Percentiles rank a stretch among this genome's conserved stretches.
Evolutionary conservation across 2,888 invertebrate species (phyloP).

Genomic region (Timandra comae): DNA sequence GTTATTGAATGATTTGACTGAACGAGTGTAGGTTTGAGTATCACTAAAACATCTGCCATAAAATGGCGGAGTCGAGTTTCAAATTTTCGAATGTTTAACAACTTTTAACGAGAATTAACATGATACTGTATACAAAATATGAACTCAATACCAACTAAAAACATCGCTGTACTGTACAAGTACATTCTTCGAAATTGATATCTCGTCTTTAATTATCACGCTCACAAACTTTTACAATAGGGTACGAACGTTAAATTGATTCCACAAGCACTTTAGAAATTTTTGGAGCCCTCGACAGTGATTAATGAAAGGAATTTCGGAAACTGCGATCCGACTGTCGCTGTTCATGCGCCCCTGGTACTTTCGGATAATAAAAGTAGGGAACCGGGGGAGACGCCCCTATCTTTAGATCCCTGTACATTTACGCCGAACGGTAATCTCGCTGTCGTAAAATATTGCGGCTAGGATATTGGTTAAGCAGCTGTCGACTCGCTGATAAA

Average conservation of each 20-base stretch:
- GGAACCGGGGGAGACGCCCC: conserved; percentile 52
- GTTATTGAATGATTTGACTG: too few species aligned
- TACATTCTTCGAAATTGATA: conserved; percentile 65
- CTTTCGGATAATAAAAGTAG: conserved; percentile 43
- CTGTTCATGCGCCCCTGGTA: conserved; percentile 24
- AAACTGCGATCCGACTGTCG: conserved; percentile 45
- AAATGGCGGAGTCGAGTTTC: too few species aligned
- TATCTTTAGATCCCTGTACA: conserved; percentile 37
- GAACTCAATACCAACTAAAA: too few species aligned
- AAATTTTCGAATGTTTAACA: too few species aligned
- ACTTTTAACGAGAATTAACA: too few species aligned
- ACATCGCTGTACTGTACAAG: too few species aligned
- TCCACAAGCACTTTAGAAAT: conserved; percentile 64
- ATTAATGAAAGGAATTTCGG: conserved; percentile 71
- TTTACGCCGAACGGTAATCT: conserved; percentile 48
- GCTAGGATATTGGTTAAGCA: conserved; percentile 49
- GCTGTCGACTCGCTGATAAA: conserved; percentile 43
- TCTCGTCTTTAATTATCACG: conserved; percentile 66
- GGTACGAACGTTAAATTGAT: conserved; percentile 67
- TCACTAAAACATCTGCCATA: too few species aligned
- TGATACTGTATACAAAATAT: too few species aligned
- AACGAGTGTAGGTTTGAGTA: too few species aligned
- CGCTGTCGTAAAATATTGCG: conserved; percentile 53
- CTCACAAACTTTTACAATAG: conserved; percentile 55
- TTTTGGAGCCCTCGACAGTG: conserved; percentile 71